A percentile compares a stretch with the other conserved stretches of the same genome.
phyloP scores from a whole-genome alignment of 2,113 vertebrate species.

The Enhydra lutris region DNA sequence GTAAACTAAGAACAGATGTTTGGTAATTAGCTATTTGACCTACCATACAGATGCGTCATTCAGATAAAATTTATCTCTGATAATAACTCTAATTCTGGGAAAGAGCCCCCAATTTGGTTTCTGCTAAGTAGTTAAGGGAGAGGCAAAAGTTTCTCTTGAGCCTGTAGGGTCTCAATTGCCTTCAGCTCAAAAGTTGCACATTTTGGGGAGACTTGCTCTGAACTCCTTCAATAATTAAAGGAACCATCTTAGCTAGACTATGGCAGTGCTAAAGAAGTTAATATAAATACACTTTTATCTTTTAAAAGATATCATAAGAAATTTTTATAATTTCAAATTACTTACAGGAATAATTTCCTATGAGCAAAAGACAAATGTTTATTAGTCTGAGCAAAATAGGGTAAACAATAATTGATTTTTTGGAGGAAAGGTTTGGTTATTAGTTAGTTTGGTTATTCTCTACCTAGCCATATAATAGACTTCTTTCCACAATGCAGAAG shows the following conservation, averaged over 20 bases:
- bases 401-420: neutral
- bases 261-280: slow-evolving; percentile 14
- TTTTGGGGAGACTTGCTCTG: neutral
- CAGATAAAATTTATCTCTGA: neutral
- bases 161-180: neutral
- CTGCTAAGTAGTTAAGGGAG: neutral
- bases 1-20: neutral
- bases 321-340: neutral
- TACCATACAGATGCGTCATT: neutral
- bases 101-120: neutral
- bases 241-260: neutral
- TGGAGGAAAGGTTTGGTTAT: neutral
- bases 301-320: neutral
- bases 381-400: neutral
- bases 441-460: neutral
- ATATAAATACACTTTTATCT: neutral
- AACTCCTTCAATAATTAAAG: neutral
- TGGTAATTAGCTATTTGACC: neutral
- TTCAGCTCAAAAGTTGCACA: neutral
- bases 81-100: neutral
- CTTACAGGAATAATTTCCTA: slow-evolving; percentile 15
- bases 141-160: neutral
- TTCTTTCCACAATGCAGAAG: neutral
- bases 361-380: neutral
- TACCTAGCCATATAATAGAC: neutral